Evolutionary conservation across 2,797 vertebrate genomes (phyloP), one percentile per base, ranked within the genome.

Genomic region (Centroberyx gerrardi): DNA sequence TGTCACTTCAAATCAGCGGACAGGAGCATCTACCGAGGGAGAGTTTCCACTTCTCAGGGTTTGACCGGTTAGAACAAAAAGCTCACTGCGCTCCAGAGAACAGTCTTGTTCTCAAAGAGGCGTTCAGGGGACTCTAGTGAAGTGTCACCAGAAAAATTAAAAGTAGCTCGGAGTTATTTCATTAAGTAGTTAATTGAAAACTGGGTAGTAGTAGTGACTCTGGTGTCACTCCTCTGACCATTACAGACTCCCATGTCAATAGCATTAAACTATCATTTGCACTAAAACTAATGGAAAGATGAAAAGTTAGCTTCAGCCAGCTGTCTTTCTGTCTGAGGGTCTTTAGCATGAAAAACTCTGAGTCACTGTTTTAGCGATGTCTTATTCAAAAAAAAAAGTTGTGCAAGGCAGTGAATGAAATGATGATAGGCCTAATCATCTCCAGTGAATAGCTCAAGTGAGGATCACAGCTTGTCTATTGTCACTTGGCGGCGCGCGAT

Each of bases 1-100:
- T 93, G 94, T 94, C 94, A 92, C 93, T 94, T 94, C 90, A 87
- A 83, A 95, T 95, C 90, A 92, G 70, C 72, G 78, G 87, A 90
- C 80, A 81, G 78, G 76, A 78, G 87, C 89, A 81, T 91, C 88
- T 92, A 92, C 76, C 78, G 81, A 72, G 84, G 67, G 83, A 88
- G 87, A 86, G 81, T 88, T 88, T 92, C 85, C 85, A 81, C 86
- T 91, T 90, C 83, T 89, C 49, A 78, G 81, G 82, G 73, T 88
- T 88, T 74, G 84, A 88, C 77, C 82, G 85, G 86, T 78, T 84
- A 59, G 44, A 81, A 49, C 17, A 61, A 40, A 51, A n/a, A 15
- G n/a, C 68, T 52, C 81, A 76, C 76, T 27, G 85, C 58, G 82
- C 89, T 85, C 83, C 83, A 78, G 81, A 84, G 80, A 90, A 85